A percentile compares a stretch with the other conserved stretches of the same genome.
Evolutionary conservation across 2,113 vertebrate species (phyloP).

Genomic region (Tragelaphus buxtoni): DNA sequence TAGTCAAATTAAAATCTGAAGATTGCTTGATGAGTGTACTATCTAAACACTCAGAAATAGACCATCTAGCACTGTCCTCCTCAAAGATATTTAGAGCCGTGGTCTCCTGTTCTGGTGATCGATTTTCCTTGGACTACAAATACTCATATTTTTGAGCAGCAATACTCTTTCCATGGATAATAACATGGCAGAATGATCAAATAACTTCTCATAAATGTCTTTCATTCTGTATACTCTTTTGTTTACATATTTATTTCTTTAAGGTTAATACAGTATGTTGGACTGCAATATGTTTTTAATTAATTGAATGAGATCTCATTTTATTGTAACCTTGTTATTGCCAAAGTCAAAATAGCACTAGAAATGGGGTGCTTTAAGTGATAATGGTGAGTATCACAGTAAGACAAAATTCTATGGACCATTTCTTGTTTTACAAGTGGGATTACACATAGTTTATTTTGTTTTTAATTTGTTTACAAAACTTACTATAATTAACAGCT

Average conservation of each 20-base stretch:
- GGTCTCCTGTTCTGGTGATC: background rate
- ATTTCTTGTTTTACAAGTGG: background rate
- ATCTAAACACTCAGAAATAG: background rate
- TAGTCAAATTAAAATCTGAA: slow-evolving; percentile 15
- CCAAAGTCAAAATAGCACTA: background rate
- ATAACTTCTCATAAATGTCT: background rate
- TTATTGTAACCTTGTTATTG: background rate
- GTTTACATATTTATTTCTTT: background rate
- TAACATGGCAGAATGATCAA: background rate
- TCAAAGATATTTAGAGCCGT: background rate
- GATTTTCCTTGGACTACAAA: background rate
- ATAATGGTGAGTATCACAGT: background rate
- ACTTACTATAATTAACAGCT: background rate
- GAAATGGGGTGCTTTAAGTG: background rate
- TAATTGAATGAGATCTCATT: background rate
- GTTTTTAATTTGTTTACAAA: background rate
- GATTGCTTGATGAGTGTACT: background rate
- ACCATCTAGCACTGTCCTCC: background rate
- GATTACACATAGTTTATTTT: background rate
- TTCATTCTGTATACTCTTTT: background rate
- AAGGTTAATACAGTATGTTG: background rate
- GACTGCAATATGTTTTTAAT: background rate
- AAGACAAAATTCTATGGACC: background rate
- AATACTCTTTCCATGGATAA: background rate
- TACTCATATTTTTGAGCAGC: background rate